These are phyloP conservation scores for Eleginops maclovinus DNA, from an alignment of 2,113 vertebrate genomes.

Conservation along the genomic window DNA sequence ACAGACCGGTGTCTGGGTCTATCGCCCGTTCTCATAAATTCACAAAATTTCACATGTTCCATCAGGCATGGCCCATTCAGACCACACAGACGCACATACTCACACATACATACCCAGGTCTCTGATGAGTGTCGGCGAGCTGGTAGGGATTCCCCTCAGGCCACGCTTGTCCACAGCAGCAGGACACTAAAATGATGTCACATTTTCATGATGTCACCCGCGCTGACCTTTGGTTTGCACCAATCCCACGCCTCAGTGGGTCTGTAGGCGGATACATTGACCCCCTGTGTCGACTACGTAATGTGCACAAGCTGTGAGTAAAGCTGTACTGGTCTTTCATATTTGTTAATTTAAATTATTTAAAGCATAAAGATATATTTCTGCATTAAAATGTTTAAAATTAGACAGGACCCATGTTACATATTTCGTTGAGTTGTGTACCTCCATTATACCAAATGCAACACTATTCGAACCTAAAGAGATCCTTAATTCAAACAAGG, in stretches of 20 bases:
- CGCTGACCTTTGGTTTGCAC: slow-evolving; percentile 74
- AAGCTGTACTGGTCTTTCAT: slow-evolving; percentile 17
- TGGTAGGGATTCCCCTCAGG: slow-evolving; percentile 63
- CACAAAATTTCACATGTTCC: slow-evolving; percentile 46
- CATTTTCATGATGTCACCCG: slow-evolving; percentile 80
- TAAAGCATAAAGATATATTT: too few species aligned
- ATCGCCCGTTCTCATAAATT: slow-evolving; percentile 58
- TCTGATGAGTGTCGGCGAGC: neutral
- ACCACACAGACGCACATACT: slow-evolving; percentile 61
- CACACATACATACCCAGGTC: slow-evolving; percentile 3
- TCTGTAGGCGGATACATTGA: slow-evolving; percentile 53
- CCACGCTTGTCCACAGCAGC: slow-evolving; percentile 58
- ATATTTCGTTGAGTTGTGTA: too few species aligned
- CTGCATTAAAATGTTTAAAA: too few species aligned
- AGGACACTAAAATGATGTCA: slow-evolving; percentile 77
- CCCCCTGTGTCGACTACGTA: neutral
- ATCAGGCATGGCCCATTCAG: slow-evolving; percentile 45
- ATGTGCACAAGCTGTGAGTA: neutral
- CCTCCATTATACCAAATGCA: too few species aligned
- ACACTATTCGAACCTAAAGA: too few species aligned
- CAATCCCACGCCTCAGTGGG: slow-evolving; percentile 70
- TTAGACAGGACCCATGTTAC: too few species aligned
- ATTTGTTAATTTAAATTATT: too few species aligned
- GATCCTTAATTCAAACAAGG: too few species aligned
- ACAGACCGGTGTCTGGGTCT: slow-evolving; percentile 40